Base-by-base conservation (phyloP, 2,113 vertebrate genomes). In the Silurus asotus region DNA sequence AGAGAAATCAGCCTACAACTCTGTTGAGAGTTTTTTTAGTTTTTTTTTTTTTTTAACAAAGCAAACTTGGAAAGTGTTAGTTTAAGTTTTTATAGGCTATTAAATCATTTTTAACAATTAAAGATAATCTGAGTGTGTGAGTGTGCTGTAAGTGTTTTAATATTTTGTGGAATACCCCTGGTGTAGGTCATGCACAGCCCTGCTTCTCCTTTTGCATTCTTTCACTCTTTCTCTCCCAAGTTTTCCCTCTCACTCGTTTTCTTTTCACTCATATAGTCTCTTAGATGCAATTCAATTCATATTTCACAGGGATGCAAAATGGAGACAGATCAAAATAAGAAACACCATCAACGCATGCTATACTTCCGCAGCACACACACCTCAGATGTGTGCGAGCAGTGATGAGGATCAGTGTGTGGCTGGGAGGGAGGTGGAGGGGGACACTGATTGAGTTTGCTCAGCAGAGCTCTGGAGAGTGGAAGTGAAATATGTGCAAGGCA, bases 371-470 rank as follows among this genome's bases (percentile, higher is more conserved):
- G 84, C 85, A 90, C 72, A 75, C 87, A 84, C 51, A 79, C 69
- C 81, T 80, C 61, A 85, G 8, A 45, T 23, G 14, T 8, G 23
- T 72, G 25, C 37, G 56, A 72, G 28, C 11, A 10, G 82, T 62
- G 53, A 72, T 1, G 82, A 65, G 70, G 70, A 82, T 58, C 58
- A 49, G 83, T 45, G 65, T 74, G 77, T 23, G 49, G 81, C 83
- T 65, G 65, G 85, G 91, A 88, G 90, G 92, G 92, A 91, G 92
- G 91, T 93, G 92, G 93, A 91, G 86, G 88, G 59, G 72, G 89
- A 91, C 91, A 90, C 93, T 95, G 94, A 94, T 95, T 95, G 92
- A 95, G 95, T 95, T 94, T 95, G 92, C 93, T 93, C 93, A 93
- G 92, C 92, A 88, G 92, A 92, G 90, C 94, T 92, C 92, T 89